Percentiles rank a stretch among this genome's conserved stretches.
phyloP scores from a whole-genome alignment of 1,140 invertebrate species.

The Eubasilissa regina region DNA sequence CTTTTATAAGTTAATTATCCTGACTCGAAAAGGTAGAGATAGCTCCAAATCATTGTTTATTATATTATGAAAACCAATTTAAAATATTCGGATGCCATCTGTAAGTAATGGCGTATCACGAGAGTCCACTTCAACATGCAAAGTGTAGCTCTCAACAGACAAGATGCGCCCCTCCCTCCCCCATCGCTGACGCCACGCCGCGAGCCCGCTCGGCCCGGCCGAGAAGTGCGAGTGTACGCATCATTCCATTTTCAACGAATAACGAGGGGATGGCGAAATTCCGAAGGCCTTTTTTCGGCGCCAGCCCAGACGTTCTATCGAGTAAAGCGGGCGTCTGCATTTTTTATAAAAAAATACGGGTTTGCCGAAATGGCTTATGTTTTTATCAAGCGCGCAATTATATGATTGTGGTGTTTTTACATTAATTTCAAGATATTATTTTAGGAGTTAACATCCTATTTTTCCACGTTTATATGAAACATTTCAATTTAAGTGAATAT shows the following conservation, averaged over 20 bases:
- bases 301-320: slow-evolving; percentile 18
- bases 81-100: too few species aligned
- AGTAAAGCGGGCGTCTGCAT: slow-evolving; percentile 33
- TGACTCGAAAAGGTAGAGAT: too few species aligned
- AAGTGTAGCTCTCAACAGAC: too few species aligned
- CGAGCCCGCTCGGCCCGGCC: too few species aligned
- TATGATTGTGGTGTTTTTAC: slow-evolving; percentile 1
- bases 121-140: too few species aligned
- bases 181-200: background rate
- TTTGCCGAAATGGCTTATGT: background rate
- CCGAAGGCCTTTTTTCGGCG: slow-evolving; percentile 6
- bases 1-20: too few species aligned
- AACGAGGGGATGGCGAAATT: slow-evolving; percentile 19
- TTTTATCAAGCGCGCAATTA: slow-evolving; percentile 18
- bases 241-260: slow-evolving; percentile 31
- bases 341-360: slow-evolving; percentile 4
- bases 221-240: slow-evolving; percentile 30
- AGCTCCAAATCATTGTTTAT: too few species aligned
- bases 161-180: background rate
- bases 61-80: too few species aligned
- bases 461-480: background rate
- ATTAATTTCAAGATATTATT: background rate
- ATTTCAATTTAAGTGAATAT: background rate
- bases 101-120: too few species aligned
- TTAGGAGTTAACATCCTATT: background rate